Evolutionary conservation across 2,797 vertebrate genomes (phyloP).

Genomic region (Ispidina lecontei): DNA sequence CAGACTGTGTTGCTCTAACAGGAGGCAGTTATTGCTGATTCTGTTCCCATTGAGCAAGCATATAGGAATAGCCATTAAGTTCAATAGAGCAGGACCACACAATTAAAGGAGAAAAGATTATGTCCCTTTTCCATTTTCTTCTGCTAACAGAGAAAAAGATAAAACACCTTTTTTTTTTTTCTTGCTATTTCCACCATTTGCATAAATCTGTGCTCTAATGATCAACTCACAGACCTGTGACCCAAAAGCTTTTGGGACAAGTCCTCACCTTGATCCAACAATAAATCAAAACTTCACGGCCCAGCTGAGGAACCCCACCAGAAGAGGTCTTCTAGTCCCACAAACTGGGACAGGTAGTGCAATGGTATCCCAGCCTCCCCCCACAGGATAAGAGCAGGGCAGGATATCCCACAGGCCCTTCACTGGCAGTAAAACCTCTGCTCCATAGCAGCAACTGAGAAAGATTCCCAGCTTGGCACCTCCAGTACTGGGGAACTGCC

Average conservation of each 20-base stretch:
- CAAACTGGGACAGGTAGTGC: neutral
- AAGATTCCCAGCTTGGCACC: neutral
- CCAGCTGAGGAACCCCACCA: neutral
- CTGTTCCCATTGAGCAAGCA: neutral
- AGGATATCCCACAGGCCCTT: neutral
- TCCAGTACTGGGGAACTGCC: neutral
- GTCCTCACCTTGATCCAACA: neutral
- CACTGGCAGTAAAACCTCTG: neutral
- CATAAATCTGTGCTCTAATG: neutral
- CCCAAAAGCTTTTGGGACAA: neutral
- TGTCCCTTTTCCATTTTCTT: conserved; percentile 29
- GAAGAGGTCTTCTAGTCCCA: neutral
- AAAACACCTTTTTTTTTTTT: neutral
- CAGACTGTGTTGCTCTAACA: neutral
- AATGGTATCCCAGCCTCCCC: neutral
- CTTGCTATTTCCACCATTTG: neutral
- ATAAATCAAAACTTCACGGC: neutral
- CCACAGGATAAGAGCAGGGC: neutral
- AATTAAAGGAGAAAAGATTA: conserved; percentile 33
- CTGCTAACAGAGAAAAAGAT: neutral
- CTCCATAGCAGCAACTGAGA: neutral
- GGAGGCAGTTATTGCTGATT: neutral
- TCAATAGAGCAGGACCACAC: conserved; percentile 19
- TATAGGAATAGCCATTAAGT: conserved; percentile 1
- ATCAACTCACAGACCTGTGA: neutral